Evolutionary conservation across 2,888 invertebrate species (phyloP).

Genomic region (Caenorhabditis becei): DNA sequence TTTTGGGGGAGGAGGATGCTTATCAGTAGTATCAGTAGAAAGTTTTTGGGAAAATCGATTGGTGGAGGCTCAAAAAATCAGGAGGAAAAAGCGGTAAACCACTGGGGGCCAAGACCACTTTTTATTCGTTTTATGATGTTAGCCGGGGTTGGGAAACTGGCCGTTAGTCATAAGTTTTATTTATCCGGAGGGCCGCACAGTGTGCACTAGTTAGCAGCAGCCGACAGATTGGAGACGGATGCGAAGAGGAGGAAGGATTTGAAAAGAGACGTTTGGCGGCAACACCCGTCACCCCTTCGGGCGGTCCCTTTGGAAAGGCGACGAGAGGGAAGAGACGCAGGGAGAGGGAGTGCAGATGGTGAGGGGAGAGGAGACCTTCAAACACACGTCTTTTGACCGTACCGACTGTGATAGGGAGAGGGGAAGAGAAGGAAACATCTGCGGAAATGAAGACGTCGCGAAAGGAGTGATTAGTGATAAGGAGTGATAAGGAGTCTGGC

Average conservation of each 20-base stretch:
- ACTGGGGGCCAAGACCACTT: too few relatives aligned
- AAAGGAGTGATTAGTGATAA: too few relatives aligned
- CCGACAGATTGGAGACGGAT: constrained; percentile 1
- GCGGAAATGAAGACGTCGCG: too few relatives aligned
- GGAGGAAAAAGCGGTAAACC: too few relatives aligned
- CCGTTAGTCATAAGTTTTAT: constrained; percentile 3
- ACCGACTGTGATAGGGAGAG: background rate
- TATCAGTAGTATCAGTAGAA: too few relatives aligned
- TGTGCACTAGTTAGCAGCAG: constrained; percentile 1
- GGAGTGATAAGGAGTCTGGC: background rate
- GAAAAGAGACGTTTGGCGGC: constrained; percentile 60
- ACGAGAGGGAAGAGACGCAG: background rate
- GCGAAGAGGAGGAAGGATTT: constrained; percentile 35
- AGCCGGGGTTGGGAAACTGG: constrained; percentile 14
- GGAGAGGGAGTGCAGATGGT: constrained; percentile 12
- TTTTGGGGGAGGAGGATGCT: too few relatives aligned
- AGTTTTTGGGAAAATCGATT: too few relatives aligned
- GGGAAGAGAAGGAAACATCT: background rate
- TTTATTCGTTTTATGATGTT: constrained; percentile 30
- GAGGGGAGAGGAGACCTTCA: constrained; percentile 12
- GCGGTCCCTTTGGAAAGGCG: constrained; percentile 50
- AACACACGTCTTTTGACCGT: constrained; percentile 21
- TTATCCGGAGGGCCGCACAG: constrained; percentile 12
- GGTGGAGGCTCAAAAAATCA: too few relatives aligned
- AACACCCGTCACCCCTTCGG: constrained; percentile 19